Evolutionary conservation across 2,888 invertebrate genomes (phyloP).

Genomic region (Ophioninae sp.): DNA sequence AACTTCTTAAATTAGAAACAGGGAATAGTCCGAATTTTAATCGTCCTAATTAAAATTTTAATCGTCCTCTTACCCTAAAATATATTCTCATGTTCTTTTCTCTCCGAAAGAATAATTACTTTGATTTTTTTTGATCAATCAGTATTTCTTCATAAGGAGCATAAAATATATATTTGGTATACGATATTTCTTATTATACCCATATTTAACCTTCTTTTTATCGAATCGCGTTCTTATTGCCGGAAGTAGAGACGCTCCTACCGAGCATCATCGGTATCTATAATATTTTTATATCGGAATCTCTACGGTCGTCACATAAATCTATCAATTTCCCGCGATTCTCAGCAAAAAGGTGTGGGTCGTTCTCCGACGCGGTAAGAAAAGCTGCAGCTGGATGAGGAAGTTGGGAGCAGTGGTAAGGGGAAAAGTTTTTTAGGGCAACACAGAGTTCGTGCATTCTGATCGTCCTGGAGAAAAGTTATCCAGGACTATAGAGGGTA

Average conservation of each 20-base stretch:
- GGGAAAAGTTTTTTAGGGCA: slow-evolving; percentile 37
- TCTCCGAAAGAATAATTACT: slow-evolving; percentile 2
- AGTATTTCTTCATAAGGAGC: slow-evolving; percentile 40
- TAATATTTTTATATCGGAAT: slow-evolving; percentile 75
- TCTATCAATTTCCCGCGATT: slow-evolving; percentile 72
- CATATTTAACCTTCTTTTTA: slow-evolving; percentile 26
- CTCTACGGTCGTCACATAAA: slow-evolving; percentile 72
- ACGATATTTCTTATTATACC: slow-evolving; percentile 8
- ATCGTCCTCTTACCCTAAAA: no score
- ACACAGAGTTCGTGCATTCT: slow-evolving; percentile 50
- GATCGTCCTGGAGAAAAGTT: slow-evolving; percentile 61
- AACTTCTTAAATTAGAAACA: no score
- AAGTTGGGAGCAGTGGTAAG: slow-evolving; percentile 22
- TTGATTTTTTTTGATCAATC: slow-evolving; percentile 46
- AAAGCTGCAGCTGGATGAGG: slow-evolving; percentile 29
- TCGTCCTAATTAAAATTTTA: no score
- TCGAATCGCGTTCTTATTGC: slow-evolving; percentile 28
- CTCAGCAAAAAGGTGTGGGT: slow-evolving; percentile 46
- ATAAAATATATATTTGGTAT: slow-evolving; percentile 29
- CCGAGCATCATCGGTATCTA: slow-evolving; percentile 57
- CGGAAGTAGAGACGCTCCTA: slow-evolving; percentile 3
- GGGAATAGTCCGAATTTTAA: no score
- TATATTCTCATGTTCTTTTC: not conserved
- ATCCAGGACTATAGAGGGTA: slow-evolving; percentile 46
- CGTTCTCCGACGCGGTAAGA: slow-evolving; percentile 20